Evolutionary conservation across 1,140 invertebrate genomes (phyloP).

Genomic region (Oncopeltus fasciatus): DNA sequence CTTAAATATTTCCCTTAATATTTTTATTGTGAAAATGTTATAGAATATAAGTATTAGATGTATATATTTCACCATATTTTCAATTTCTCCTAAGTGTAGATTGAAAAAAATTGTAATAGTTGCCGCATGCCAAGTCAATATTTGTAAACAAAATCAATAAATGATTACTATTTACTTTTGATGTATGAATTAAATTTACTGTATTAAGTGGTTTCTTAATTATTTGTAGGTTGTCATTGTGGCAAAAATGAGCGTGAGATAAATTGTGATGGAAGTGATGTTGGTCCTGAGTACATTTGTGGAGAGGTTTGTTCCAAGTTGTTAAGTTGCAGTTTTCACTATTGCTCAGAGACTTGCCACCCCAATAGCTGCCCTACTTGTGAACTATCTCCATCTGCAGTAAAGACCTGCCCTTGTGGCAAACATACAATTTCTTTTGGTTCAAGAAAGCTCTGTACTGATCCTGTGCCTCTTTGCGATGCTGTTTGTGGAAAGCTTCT

Average conservation of each 20-base stretch:
- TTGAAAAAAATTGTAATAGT: too few relatives aligned
- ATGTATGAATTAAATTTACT: too few relatives aligned
- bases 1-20: too few relatives aligned
- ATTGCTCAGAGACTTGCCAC: slow-evolving; percentile 59
- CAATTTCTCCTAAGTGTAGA: too few relatives aligned
- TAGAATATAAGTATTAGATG: too few relatives aligned
- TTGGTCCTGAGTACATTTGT: slow-evolving; percentile 40
- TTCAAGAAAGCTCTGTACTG: slow-evolving; percentile 53
- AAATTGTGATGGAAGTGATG: slow-evolving; percentile 31
- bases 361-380: slow-evolving; percentile 40
- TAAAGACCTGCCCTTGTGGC: slow-evolving; percentile 74
- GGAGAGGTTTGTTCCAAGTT: slow-evolving; percentile 48
- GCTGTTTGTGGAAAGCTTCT: slow-evolving; percentile 62
- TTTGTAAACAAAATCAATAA: too few relatives aligned
- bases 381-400: slow-evolving; percentile 40
- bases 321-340: slow-evolving; percentile 62
- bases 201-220: too few relatives aligned
- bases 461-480: slow-evolving; percentile 74
- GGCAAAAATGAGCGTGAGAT: slow-evolving; percentile 36
- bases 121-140: too few relatives aligned
- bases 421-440: slow-evolving; percentile 41
- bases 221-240: slow-evolving; percentile 54
- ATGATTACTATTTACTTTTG: too few relatives aligned
- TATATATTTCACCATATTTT: too few relatives aligned
- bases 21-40: too few relatives aligned